These are phyloP conservation scores for Steatocranus sp. DNA, from an alignment of 2,797 vertebrate genomes.

Conservation along the genomic window DNA sequence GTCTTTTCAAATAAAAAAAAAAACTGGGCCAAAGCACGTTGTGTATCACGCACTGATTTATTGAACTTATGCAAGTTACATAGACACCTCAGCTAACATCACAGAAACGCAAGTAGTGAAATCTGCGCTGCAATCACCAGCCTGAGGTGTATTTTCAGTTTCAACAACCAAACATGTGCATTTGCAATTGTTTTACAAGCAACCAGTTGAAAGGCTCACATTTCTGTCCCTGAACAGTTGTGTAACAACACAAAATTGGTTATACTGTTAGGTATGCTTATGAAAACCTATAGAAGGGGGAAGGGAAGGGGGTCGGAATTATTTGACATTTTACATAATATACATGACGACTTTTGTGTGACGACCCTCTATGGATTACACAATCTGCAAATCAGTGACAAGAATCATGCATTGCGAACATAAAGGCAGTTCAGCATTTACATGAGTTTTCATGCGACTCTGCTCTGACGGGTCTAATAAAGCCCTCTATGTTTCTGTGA, in stretches of 20 bases:
- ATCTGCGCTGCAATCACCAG: neutral
- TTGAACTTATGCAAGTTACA: neutral
- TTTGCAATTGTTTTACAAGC: neutral
- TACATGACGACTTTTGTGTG: neutral
- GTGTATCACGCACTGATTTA: neutral
- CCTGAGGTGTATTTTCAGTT: neutral
- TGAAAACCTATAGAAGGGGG: neutral
- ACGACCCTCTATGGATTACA: neutral
- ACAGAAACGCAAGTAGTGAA: neutral
- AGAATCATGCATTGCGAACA: neutral
- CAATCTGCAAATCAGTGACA: neutral
- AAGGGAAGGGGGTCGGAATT: neutral
- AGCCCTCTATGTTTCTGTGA: neutral
- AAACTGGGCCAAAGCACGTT: neutral
- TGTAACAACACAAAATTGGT: neutral
- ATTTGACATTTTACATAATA: neutral
- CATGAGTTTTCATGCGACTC: neutral
- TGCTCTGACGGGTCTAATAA: neutral
- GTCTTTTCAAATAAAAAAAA: neutral
- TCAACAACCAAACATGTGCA: neutral
- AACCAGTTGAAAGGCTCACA: neutral
- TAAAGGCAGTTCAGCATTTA: neutral
- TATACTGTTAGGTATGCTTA: neutral
- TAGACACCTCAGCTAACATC: neutral
- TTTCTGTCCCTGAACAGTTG: neutral